Percentiles rank a stretch among this genome's conserved stretches.
Conservation (phyloP, 2,797 vertebrate genomes). For the Threskiornis aethiopicus region DNA sequence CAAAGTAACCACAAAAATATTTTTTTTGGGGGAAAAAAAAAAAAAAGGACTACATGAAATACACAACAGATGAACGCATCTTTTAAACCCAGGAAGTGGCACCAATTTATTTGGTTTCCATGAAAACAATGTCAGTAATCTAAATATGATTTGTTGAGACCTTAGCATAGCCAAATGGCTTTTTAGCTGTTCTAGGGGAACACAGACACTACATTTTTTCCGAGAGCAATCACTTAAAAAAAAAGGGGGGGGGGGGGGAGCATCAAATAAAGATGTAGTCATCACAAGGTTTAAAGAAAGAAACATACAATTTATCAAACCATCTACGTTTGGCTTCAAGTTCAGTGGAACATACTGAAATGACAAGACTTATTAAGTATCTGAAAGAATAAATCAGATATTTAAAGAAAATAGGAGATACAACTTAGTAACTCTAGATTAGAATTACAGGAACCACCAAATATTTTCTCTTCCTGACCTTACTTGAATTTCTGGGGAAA, state of each 20-base stretch:
- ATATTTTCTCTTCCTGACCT: neutral
- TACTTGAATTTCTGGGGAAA: neutral
- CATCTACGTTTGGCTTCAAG: neutral
- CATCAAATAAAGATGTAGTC: neutral
- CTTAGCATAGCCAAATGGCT: neutral
- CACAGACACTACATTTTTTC: neutral
- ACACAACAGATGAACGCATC: conserved; percentile 5
- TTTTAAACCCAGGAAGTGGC: conserved; percentile 44
- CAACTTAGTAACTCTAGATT: neutral
- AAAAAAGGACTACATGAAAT: neutral
- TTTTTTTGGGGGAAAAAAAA: neutral
- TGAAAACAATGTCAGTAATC: conserved; percentile 43
- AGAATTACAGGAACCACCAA: neutral
- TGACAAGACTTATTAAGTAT: neutral
- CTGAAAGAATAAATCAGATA: neutral
- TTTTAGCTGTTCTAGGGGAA: neutral
- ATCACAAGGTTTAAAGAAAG: conserved; percentile 18
- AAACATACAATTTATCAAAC: neutral
- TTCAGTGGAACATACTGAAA: neutral
- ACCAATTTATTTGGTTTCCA: conserved; percentile 60
- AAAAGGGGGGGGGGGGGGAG: neutral
- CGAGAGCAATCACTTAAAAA: neutral
- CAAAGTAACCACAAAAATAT: conserved; percentile 11
- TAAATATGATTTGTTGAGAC: conserved; percentile 34
- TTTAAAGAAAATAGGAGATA: neutral